Percentiles rank a stretch among this genome's conserved stretches.
Evolutionary conservation across 2,888 invertebrate species (phyloP).

Genomic region (Teleogryllus oceanicus): DNA sequence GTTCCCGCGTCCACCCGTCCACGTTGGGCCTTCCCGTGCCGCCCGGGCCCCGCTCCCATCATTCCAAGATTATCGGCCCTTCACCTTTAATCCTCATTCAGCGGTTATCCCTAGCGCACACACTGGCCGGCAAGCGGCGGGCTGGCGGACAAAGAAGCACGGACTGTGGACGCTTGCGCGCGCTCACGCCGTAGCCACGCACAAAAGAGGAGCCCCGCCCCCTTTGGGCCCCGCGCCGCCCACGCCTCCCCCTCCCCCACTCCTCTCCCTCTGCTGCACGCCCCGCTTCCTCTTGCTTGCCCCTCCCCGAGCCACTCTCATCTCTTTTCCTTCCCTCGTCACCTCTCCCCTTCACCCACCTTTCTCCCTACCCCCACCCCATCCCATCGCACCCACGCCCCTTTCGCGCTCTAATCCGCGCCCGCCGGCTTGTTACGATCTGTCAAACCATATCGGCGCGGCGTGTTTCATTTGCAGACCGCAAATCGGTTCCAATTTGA

Average conservation of each 20-base stretch:
- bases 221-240: neutral
- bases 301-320: no score
- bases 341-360: no score
- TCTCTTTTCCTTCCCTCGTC: no score
- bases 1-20: no score
- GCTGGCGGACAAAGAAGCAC: no score
- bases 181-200: neutral
- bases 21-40: no score
- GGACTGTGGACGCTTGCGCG: neutral
- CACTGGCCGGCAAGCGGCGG: neutral
- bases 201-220: neutral
- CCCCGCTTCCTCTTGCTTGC: neutral
- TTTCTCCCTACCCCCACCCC: no score
- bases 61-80: neutral
- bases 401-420: neutral
- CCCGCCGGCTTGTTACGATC: neutral
- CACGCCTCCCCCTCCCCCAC: neutral
- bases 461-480: neutral
- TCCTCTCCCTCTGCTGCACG: neutral
- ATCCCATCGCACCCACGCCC: neutral
- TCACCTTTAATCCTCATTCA: constrained; percentile 4
- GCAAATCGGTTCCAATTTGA: neutral
- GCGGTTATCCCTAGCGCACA: neutral
- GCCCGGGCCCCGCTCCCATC: no score
- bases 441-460: constrained; percentile 9